phyloP scores from a whole-genome alignment of 2,888 invertebrate genomes.

The Agrochola lota region DNA sequence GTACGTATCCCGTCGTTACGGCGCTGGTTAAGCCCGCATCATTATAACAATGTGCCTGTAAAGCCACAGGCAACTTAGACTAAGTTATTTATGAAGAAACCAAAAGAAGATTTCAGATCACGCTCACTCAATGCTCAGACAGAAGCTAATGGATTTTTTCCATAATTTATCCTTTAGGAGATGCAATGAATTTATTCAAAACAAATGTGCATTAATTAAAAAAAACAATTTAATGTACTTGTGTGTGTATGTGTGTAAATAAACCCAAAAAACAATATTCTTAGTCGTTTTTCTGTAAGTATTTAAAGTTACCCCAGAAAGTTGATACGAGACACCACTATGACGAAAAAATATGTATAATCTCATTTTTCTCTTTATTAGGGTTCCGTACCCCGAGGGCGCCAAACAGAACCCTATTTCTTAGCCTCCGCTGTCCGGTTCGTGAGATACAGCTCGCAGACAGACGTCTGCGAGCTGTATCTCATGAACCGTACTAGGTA shows the following conservation, averaged over 20 bases:
- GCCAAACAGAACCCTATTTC: too few species aligned
- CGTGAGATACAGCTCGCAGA: too few species aligned
- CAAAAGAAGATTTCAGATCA: background rate
- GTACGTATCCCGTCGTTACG: too few species aligned
- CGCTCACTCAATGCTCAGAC: background rate
- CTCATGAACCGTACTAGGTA: too few species aligned
- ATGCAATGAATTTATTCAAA: background rate
- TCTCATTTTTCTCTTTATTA: too few species aligned
- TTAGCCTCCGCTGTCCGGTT: too few species aligned
- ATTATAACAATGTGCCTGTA: too few species aligned
- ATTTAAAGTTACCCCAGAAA: background rate
- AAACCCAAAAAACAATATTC: background rate
- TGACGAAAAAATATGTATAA: too few species aligned
- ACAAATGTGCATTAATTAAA: background rate
- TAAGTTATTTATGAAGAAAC: background rate
- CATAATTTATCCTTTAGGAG: background rate
- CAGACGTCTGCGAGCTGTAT: too few species aligned
- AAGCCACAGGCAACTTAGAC: background rate
- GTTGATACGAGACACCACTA: background rate
- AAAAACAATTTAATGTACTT: background rate
- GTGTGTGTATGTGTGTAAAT: constrained; percentile 11
- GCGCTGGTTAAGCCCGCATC: too few species aligned
- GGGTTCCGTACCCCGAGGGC: too few species aligned
- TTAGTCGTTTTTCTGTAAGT: constrained; percentile 3
- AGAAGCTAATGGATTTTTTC: background rate